A percentile compares a stretch with the other conserved stretches of the same genome.
These are phyloP conservation scores for Liolophura sinensis DNA, from an alignment of 1,140 invertebrate species.

Conservation along the genomic window DNA sequence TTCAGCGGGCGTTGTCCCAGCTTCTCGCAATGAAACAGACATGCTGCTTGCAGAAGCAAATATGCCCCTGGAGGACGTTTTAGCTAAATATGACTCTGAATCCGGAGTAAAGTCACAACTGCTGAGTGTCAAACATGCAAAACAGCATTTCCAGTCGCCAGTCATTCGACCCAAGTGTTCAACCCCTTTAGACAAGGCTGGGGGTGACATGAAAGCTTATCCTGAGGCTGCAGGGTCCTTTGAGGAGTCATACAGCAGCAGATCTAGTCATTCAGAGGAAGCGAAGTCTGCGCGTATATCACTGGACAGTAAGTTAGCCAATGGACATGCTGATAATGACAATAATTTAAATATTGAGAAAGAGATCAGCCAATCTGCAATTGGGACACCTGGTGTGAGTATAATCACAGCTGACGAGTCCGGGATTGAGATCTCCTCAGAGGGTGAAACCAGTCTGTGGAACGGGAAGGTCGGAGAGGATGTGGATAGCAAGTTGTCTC, in stretches of 20 bases:
- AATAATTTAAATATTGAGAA: conserved; percentile 50
- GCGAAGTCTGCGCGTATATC: conserved; percentile 2
- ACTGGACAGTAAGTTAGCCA: conserved; percentile 36
- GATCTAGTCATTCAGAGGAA: conserved; percentile 1
- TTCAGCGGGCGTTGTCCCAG: conserved; percentile 22
- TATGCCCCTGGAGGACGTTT: conserved; percentile 79
- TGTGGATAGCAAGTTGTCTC: neutral
- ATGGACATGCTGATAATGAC: conserved; percentile 50
- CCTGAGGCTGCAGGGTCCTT: conserved; percentile 1
- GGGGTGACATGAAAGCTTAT: conserved; percentile 5
- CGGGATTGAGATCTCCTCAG: neutral
- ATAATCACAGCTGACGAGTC: neutral
- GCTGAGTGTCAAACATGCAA: conserved; percentile 21
- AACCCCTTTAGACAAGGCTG: conserved; percentile 2
- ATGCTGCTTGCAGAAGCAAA: conserved; percentile 79
- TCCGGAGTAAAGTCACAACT: neutral
- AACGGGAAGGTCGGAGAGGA: neutral
- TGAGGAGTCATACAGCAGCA: conserved; percentile 1
- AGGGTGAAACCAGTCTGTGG: neutral
- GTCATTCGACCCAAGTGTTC: conserved; percentile 33
- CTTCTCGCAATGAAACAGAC: conserved; percentile 48
- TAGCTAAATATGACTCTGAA: conserved; percentile 65
- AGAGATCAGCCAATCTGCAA: conserved; percentile 17
- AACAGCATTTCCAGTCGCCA: conserved; percentile 40
- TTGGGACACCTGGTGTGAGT: conserved; percentile 12